phyloP scores from a whole-genome alignment of 2,888 invertebrate species.

The Hemaris fuciformis region DNA sequence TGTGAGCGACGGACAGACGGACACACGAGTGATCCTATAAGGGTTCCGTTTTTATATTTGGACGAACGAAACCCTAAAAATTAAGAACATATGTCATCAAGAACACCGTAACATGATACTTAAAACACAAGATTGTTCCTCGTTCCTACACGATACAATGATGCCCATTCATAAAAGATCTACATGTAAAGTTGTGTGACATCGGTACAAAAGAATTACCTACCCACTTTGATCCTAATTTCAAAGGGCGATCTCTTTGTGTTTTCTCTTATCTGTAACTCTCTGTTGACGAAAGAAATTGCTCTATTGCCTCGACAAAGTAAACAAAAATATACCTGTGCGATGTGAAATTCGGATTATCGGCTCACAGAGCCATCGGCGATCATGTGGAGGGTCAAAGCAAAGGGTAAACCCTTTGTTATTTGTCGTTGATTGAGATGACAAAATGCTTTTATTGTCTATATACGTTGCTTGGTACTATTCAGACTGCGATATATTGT shows the following conservation, averaged over 20 bases:
- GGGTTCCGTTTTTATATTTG: no score
- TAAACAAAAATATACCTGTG: neutral
- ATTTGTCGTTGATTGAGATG: neutral
- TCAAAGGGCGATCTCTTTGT: slow-evolving; percentile 34
- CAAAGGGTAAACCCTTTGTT: neutral
- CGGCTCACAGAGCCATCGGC: neutral
- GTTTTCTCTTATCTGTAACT: slow-evolving; percentile 37
- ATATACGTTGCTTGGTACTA: neutral
- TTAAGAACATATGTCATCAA: no score
- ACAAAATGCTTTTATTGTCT: neutral
- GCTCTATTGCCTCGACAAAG: neutral
- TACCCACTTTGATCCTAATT: slow-evolving; percentile 42
- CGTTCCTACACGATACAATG: neutral
- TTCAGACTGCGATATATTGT: no score
- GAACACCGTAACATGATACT: no score
- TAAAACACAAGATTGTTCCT: neutral
- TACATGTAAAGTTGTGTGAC: neutral
- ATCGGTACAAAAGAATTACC: neutral
- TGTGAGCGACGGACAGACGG: no score
- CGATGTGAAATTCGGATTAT: neutral
- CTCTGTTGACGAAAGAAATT: slow-evolving; percentile 23
- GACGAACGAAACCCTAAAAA: no score
- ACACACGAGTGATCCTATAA: no score
- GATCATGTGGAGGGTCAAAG: neutral
- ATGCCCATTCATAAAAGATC: neutral